Conservation (phyloP, 92 coral and sea anemone species). For the Paragorgia papillata region DNA sequence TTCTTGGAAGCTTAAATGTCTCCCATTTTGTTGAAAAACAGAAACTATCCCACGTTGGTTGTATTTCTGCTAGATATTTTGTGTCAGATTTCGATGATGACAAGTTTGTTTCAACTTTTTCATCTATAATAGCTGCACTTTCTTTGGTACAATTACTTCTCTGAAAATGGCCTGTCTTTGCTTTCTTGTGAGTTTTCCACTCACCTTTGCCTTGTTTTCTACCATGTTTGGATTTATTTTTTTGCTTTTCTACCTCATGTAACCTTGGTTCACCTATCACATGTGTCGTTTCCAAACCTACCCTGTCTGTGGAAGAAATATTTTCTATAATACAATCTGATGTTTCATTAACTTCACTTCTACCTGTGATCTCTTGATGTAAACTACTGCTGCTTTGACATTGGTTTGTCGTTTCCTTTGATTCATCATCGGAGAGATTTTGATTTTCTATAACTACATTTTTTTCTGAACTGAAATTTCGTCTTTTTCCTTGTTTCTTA, state of each 20-base stretch:
- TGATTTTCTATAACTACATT: not conserved
- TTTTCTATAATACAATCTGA: not conserved
- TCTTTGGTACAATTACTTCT: not conserved
- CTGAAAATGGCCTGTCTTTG: not conserved
- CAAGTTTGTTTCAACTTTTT: not conserved
- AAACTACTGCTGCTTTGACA: not conserved
- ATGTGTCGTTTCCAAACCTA: too few species aligned
- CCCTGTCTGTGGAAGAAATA: too few species aligned
- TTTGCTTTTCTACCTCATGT: slow-evolving; percentile 6
- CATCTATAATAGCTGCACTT: not conserved
- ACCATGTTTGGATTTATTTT: not conserved
- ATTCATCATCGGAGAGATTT: not conserved
- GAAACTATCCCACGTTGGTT: slow-evolving; percentile 20
- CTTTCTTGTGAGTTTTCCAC: not conserved
- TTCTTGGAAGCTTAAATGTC: slow-evolving; percentile 19
- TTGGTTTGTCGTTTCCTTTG: not conserved
- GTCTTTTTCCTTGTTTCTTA: slow-evolving; percentile 2
- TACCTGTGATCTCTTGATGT: not conserved
- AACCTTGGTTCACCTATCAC: not conserved
- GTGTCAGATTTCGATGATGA: not conserved
- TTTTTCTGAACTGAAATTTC: not conserved
- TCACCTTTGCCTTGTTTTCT: not conserved
- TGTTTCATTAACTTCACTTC: too few species aligned
- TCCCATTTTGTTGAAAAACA: slow-evolving; percentile 28
- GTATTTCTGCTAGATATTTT: not conserved